phyloP scores from a whole-genome alignment of 1,140 invertebrate genomes.

The Drosophila novamexicana region DNA sequence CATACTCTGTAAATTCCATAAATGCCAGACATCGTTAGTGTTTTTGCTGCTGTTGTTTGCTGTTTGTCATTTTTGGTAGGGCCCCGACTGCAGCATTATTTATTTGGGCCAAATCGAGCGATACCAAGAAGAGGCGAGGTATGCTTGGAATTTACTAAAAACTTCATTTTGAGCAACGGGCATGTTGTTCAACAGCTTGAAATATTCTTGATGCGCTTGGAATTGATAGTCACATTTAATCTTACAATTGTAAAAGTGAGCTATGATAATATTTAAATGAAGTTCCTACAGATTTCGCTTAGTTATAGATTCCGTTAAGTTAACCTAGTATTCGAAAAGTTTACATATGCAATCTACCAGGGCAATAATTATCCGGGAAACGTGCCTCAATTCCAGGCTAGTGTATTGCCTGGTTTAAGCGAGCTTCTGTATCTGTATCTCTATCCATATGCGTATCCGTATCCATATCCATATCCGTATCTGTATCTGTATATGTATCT shows the following conservation, averaged over 20 bases:
- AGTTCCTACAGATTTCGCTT: neutral
- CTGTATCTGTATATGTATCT: too few species aligned
- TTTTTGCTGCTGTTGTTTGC: slow-evolving; percentile 3
- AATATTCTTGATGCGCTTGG: neutral
- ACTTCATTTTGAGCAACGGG: slow-evolving; percentile 33
- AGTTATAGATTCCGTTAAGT: too few species aligned
- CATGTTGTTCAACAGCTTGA: neutral
- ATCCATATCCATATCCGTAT: too few species aligned
- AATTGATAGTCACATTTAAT: neutral
- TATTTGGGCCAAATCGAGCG: slow-evolving; percentile 40
- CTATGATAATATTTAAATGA: neutral
- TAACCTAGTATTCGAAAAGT: too few species aligned
- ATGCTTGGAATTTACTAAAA: slow-evolving; percentile 42
- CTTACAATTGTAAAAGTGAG: neutral
- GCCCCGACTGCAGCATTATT: slow-evolving; percentile 29
- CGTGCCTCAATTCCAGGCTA: too few species aligned
- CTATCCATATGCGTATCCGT: too few species aligned
- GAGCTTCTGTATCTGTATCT: too few species aligned
- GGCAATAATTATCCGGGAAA: too few species aligned
- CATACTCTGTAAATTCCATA: slow-evolving; percentile 41
- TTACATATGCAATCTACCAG: too few species aligned
- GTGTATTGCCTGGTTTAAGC: too few species aligned
- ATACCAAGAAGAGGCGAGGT: slow-evolving; percentile 35
- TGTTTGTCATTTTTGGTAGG: slow-evolving; percentile 13
- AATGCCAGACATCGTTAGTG: slow-evolving; percentile 28